Conservation (phyloP, 1,140 invertebrate genomes). For the Aphaenogaster rudis region DNA sequence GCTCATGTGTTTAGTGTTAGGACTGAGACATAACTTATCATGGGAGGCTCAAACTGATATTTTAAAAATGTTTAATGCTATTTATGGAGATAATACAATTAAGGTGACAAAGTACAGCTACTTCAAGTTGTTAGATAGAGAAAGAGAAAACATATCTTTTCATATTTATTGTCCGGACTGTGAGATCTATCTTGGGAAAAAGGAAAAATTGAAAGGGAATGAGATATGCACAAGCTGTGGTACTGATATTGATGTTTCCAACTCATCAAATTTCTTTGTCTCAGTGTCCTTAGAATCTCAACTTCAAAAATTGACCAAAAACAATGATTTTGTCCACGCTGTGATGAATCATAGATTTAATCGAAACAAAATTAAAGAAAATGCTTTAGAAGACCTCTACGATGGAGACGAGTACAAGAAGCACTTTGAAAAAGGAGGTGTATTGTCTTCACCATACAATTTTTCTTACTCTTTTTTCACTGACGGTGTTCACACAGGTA, state of each 20-base stretch:
- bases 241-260: not conserved
- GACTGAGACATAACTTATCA: conserved; percentile 20
- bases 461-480: conserved; percentile 12
- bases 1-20: conserved; percentile 12
- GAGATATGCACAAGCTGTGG: not conserved
- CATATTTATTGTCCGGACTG: conserved; percentile 11
- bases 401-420: not conserved
- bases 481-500: not conserved
- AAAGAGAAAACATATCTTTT: conserved; percentile 15
- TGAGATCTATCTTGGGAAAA: not conserved
- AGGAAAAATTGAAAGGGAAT: conserved; percentile 1
- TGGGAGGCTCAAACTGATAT: conserved; percentile 8
- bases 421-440: not conserved
- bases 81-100: conserved; percentile 23
- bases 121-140: not conserved
- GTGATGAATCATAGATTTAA: conserved; percentile 10
- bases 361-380: conserved; percentile 1
- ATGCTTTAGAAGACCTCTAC: conserved; percentile 1
- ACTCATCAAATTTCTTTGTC: conserved; percentile 11
- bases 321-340: not conserved
- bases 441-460: conserved; percentile 13
- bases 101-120: conserved; percentile 3
- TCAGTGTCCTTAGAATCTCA: conserved; percentile 20
- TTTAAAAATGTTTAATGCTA: conserved; percentile 20
- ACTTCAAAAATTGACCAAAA: not conserved